Conservation (phyloP, 2,797 vertebrate genomes). For the Champsocephalus gunnari region DNA sequence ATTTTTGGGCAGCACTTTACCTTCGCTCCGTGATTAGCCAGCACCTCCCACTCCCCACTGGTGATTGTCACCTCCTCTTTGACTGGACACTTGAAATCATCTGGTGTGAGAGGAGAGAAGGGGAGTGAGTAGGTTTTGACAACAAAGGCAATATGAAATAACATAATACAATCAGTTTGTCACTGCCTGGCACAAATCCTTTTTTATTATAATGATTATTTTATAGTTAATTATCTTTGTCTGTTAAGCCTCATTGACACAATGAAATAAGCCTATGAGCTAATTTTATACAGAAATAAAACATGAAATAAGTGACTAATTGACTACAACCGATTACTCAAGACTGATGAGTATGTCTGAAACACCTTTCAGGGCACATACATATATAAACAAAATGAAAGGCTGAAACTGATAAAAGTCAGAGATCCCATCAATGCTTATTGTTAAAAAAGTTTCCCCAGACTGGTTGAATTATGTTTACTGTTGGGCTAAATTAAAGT, state of each 20-base stretch:
- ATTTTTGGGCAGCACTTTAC: conserved; percentile 66
- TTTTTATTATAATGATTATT: too few relatives aligned
- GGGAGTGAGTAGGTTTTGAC: not conserved
- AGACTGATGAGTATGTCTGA: not conserved
- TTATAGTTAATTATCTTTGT: not conserved
- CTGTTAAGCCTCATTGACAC: not conserved
- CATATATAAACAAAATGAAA: not conserved
- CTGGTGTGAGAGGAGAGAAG: conserved; percentile 63
- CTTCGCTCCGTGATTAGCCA: conserved; percentile 92
- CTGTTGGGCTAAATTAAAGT: not conserved
- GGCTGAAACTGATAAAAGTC: not conserved
- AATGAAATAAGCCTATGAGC: not conserved
- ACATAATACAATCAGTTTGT: not conserved
- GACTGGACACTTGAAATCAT: conserved; percentile 90
- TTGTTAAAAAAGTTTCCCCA: not conserved
- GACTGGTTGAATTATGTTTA: not conserved
- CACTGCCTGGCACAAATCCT: not conserved
- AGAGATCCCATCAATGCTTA: too few relatives aligned
- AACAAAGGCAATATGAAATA: not conserved
- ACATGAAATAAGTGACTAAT: not conserved
- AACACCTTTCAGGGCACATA: not conserved
- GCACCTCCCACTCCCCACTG: conserved; percentile 93
- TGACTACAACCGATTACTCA: not conserved
- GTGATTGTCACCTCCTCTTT: conserved; percentile 90
- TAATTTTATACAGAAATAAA: not conserved